Percentiles rank a stretch among this genome's conserved stretches.
These are phyloP conservation scores for Parasteatoda lunata DNA, from an alignment of 2,888 invertebrate genomes.

Conservation along the genomic window DNA sequence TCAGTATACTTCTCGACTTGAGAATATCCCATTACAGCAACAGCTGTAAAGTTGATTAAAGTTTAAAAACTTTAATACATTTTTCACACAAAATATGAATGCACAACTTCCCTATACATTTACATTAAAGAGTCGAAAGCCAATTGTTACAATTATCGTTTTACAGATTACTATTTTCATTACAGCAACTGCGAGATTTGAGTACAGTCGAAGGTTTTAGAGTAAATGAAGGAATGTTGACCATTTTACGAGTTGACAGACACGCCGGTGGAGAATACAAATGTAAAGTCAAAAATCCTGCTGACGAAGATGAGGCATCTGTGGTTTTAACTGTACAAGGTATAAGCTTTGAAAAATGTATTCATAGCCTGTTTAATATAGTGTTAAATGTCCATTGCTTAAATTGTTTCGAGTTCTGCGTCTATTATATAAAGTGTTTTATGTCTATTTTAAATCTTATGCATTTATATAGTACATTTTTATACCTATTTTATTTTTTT, in stretches of 20 bases:
- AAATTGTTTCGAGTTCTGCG: no score
- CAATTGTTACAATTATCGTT: no score
- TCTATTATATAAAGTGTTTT: no score
- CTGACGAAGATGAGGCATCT: constrained; percentile 80
- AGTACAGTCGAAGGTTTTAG: constrained; percentile 76
- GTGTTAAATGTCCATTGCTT: neutral
- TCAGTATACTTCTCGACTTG: no score
- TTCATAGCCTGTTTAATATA: neutral
- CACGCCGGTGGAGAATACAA: constrained; percentile 87
- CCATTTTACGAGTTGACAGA: constrained; percentile 83
- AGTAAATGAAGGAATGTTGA: constrained; percentile 80
- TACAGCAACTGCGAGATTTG: constrained; percentile 80
- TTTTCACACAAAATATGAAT: no score
- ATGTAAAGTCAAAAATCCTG: constrained; percentile 86
- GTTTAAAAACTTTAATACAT: no score
- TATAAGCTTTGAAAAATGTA: neutral
- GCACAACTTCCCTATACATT: neutral
- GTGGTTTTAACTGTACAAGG: constrained; percentile 71
- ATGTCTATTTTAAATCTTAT: no score
- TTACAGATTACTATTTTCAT: neutral
- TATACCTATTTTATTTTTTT: no score
- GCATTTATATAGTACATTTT: no score
- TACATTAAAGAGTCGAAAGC: neutral
- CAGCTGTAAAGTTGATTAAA: no score
- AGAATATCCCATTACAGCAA: no score